Conservation (phyloP, 2,797 vertebrate genomes). For the Sibirionetta formosa region DNA sequence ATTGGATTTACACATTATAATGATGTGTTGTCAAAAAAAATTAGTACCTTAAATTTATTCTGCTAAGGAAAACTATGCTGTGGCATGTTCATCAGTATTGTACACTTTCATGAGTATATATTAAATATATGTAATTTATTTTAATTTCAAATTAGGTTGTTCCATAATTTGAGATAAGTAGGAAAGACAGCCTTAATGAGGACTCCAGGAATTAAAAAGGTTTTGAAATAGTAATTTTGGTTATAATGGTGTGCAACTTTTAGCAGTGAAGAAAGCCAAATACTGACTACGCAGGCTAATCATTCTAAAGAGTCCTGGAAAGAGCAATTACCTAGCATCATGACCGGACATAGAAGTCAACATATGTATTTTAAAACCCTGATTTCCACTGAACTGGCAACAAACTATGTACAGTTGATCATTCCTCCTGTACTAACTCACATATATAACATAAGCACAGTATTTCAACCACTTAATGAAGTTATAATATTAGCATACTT, state of each 20-base stretch:
- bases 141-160: not conserved
- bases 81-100: not conserved
- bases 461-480: not conserved
- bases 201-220: not conserved
- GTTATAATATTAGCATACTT: not conserved
- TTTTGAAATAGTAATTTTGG: not conserved
- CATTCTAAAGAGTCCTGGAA: not conserved
- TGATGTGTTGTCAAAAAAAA: not conserved
- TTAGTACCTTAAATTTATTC: not conserved
- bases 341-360: accelerated
- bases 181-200: not conserved
- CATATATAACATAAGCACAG: not conserved
- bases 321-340: not conserved
- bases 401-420: not conserved
- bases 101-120: not conserved
- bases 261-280: not conserved
- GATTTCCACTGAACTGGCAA: not conserved
- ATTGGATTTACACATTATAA: not conserved
- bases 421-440: not conserved
- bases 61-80: not conserved
- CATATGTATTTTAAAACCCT: not conserved
- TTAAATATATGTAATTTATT: not conserved
- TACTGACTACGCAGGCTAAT: not conserved
- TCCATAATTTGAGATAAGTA: not conserved
- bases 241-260: not conserved